Percentiles rank a stretch among this genome's conserved stretches.
Evolutionary conservation across 2,888 invertebrate species (phyloP).

Genomic region (Epinotia nisella): DNA sequence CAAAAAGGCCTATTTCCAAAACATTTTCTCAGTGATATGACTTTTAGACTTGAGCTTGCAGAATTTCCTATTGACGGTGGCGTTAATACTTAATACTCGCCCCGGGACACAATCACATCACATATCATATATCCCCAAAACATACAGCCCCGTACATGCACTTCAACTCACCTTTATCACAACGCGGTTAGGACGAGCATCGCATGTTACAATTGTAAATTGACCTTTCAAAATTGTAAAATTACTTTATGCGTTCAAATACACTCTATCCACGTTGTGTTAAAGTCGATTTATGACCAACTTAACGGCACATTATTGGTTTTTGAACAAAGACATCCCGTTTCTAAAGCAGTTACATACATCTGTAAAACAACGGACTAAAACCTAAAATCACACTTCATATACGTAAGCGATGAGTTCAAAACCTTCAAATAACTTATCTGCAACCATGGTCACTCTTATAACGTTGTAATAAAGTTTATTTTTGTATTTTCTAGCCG

Average conservation of each 20-base stretch:
- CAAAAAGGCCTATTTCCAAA: not conserved
- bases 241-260: not conserved
- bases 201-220: not conserved
- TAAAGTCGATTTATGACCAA: constrained; percentile 1
- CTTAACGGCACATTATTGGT: not conserved
- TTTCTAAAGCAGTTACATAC: not conserved
- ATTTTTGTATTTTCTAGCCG: constrained; percentile 21
- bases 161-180: not conserved
- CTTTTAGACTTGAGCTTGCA: constrained; percentile 6
- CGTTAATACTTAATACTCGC: constrained; percentile 41
- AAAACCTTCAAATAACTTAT: constrained; percentile 17
- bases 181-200: not conserved
- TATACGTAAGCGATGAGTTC: not conserved
- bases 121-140: constrained; percentile 34
- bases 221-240: not conserved
- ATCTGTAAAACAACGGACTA: not conserved
- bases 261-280: not conserved
- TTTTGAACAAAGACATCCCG: not conserved
- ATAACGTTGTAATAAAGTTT: constrained; percentile 5
- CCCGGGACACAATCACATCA: constrained; percentile 31
- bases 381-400: constrained; percentile 10
- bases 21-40: not conserved
- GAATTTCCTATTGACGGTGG: constrained; percentile 24
- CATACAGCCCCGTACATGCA: not conserved
- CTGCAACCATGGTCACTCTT: not conserved